phyloP scores from a whole-genome alignment of 2,888 invertebrate genomes.

The Andrena bucephala region DNA sequence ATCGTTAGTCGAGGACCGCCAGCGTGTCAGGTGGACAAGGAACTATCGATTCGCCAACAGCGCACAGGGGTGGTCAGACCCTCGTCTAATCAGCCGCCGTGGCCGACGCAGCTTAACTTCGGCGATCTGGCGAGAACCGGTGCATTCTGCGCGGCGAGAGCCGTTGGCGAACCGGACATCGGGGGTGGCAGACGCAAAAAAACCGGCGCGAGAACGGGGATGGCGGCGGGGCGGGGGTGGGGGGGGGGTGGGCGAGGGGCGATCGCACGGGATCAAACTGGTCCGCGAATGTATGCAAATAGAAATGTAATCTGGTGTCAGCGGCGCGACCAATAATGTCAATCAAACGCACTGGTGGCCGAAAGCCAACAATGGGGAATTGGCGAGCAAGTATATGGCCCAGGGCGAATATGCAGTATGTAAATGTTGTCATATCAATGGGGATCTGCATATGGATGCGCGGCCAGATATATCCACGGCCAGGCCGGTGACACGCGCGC shows the following conservation, averaged over 20 bases:
- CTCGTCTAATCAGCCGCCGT: too few species aligned
- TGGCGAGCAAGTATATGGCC: constrained; percentile 82
- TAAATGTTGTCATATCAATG: constrained; percentile 85
- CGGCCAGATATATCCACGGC: constrained; percentile 75
- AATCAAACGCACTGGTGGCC: constrained; percentile 84
- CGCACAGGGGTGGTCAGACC: too few species aligned
- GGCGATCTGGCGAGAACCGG: too few species aligned
- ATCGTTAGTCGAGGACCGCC: too few species aligned
- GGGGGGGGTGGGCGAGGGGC: constrained; percentile 29
- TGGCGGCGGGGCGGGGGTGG: constrained; percentile 10
- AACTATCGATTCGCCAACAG: too few species aligned
- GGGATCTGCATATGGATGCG: constrained; percentile 85
- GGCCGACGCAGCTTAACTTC: too few species aligned
- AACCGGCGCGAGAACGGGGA: not conserved
- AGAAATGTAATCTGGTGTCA: constrained; percentile 85
- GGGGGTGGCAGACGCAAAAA: constrained; percentile 8
- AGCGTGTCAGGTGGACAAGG: too few species aligned
- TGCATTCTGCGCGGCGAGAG: not conserved
- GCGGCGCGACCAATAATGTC: constrained; percentile 85
- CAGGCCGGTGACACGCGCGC: constrained; percentile 79
- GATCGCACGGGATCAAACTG: constrained; percentile 75
- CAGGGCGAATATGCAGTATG: constrained; percentile 85
- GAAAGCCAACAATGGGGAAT: constrained; percentile 84
- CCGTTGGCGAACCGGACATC: constrained; percentile 15
- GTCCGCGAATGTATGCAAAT: constrained; percentile 84